phyloP scores from a whole-genome alignment of 92 coral and sea anemone genomes.

The Chrysogorgia sp. region DNA sequence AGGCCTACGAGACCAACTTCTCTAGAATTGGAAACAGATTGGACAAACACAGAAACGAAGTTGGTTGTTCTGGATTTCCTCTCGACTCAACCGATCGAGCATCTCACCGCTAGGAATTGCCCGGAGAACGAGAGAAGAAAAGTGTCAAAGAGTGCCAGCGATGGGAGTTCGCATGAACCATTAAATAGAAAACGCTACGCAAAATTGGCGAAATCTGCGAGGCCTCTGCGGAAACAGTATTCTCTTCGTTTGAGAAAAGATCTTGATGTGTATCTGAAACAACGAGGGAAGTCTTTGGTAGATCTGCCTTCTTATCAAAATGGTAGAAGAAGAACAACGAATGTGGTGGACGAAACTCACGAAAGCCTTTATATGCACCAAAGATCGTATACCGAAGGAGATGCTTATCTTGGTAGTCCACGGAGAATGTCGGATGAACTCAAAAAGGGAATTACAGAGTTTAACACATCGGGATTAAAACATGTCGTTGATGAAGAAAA shows the following conservation, averaged over 20 bases:
- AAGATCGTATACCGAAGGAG: slow-evolving; percentile 21
- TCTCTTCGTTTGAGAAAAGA: slow-evolving; percentile 83
- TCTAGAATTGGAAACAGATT: slow-evolving; percentile 78
- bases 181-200: slow-evolving; percentile 65
- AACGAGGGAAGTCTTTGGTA: slow-evolving; percentile 43
- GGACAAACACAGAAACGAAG: slow-evolving; percentile 69
- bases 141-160: slow-evolving; percentile 83
- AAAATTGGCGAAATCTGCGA: slow-evolving; percentile 77
- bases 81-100: slow-evolving; percentile 76
- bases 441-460: slow-evolving; percentile 20
- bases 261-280: slow-evolving; percentile 67
- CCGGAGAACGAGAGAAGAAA: slow-evolving; percentile 61
- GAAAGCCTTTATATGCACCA: not conserved
- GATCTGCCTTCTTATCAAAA: slow-evolving; percentile 45
- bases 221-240: slow-evolving; percentile 75
- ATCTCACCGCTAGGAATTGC: slow-evolving; percentile 74
- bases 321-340: not conserved
- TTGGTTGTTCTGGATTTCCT: slow-evolving; percentile 87
- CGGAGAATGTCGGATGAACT: slow-evolving; percentile 12
- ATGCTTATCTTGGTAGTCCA: not conserved
- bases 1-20: slow-evolving; percentile 51
- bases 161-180: slow-evolving; percentile 65
- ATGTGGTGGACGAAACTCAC: not conserved
- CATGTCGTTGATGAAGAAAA: slow-evolving; percentile 17
- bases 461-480: not conserved